phyloP scores from a whole-genome alignment of 2,113 vertebrate species.

The Cervus canadensis region DNA sequence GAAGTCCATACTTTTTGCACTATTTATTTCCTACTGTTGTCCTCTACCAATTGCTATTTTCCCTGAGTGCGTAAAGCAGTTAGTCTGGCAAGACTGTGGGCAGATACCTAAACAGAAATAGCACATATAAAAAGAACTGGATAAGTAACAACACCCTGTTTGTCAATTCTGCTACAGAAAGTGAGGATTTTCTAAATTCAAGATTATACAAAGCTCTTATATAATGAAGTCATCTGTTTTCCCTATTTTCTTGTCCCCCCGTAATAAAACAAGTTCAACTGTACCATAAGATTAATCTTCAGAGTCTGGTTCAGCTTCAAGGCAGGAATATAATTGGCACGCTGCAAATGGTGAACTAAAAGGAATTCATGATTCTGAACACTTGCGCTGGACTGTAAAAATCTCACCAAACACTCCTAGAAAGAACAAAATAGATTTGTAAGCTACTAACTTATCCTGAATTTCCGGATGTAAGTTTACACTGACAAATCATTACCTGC shows the following conservation, averaged over 20 bases:
- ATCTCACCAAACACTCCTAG: constrained; percentile 92
- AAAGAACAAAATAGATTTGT: constrained; percentile 27
- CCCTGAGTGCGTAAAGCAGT: background rate
- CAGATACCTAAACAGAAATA: background rate
- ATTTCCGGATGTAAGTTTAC: background rate
- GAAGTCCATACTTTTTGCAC: background rate
- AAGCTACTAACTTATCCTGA: background rate
- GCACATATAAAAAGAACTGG: background rate
- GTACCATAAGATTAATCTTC: constrained; percentile 86
- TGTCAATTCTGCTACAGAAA: background rate
- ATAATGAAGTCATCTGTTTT: background rate
- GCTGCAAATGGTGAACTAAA: constrained; percentile 92
- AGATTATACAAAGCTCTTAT: background rate
- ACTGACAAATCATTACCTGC: constrained; percentile 80
- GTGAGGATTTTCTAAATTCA: background rate
- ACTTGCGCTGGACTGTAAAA: constrained; percentile 86
- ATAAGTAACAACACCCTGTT: background rate
- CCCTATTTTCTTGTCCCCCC: background rate
- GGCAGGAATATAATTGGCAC: constrained; percentile 92
- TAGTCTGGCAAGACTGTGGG: background rate
- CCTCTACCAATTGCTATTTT: background rate
- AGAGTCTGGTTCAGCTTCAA: constrained; percentile 91
- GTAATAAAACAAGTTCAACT: background rate
- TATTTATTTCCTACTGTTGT: background rate
- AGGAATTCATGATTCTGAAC: constrained; percentile 91